Conservation (phyloP, 2,888 invertebrate genomes). For the Agrypnus murinus region DNA sequence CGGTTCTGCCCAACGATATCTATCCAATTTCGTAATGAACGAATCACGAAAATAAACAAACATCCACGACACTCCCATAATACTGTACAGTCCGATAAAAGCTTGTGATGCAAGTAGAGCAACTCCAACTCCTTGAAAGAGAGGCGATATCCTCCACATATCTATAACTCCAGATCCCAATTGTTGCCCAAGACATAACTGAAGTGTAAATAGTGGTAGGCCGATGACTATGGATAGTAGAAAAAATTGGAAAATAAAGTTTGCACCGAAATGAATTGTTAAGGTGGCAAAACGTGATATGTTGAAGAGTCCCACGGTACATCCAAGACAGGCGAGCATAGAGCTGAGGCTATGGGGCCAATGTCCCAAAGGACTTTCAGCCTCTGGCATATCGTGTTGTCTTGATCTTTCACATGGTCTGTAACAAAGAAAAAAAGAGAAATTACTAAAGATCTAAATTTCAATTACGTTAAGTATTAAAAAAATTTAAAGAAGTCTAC, state of each 20-base stretch:
- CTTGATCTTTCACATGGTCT: constrained; percentile 74
- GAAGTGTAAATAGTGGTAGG: constrained; percentile 88
- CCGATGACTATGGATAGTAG: constrained; percentile 81
- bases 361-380: constrained; percentile 74
- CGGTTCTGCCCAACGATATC: constrained; percentile 88
- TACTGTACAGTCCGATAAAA: constrained; percentile 89
- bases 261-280: constrained; percentile 90
- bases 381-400: constrained; percentile 70
- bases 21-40: constrained; percentile 86
- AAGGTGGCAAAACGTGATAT: constrained; percentile 90
- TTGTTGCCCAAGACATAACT: constrained; percentile 90
- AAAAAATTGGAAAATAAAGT: constrained; percentile 92
- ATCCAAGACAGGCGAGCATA: constrained; percentile 87
- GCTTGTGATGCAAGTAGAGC: constrained; percentile 86
- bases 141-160: constrained; percentile 95
- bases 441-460: too few species aligned
- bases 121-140: constrained; percentile 93
- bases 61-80: constrained; percentile 93
- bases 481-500: too few species aligned
- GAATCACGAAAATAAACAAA: constrained; percentile 91
- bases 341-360: constrained; percentile 86
- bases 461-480: too few species aligned
- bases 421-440: constrained; percentile 60
- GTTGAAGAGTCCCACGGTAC: constrained; percentile 91
- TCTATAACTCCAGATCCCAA: constrained; percentile 89